Conservation (phyloP, 2,797 vertebrate genomes). For the Chaetophractus vellerosus region DNA sequence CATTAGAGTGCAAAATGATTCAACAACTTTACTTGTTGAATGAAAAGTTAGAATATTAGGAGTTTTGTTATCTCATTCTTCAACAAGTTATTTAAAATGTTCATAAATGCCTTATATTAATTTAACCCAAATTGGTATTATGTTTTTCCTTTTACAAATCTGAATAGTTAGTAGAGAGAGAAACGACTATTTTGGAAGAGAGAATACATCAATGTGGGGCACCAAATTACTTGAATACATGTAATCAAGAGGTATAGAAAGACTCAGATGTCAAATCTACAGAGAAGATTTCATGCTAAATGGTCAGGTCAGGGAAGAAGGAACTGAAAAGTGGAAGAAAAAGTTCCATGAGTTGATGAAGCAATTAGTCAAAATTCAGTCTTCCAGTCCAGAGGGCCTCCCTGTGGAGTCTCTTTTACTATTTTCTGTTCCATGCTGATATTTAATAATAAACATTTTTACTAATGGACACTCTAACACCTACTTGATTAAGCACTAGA, state of each 20-base stretch:
- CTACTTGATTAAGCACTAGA: slow-evolving; percentile 81
- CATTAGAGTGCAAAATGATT: slow-evolving; percentile 50
- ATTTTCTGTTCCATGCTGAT: slow-evolving; percentile 73
- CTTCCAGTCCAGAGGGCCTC: slow-evolving; percentile 50
- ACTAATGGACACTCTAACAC: slow-evolving; percentile 82
- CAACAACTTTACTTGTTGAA: slow-evolving; percentile 20
- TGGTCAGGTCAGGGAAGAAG: neutral
- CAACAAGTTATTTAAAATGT: slow-evolving; percentile 45
- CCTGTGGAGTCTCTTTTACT: slow-evolving; percentile 58
- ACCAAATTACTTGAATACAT: slow-evolving; percentile 5
- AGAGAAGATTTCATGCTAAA: neutral
- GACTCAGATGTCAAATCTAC: neutral
- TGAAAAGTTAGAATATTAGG: slow-evolving; percentile 57
- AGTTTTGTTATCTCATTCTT: slow-evolving; percentile 26
- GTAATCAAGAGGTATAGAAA: neutral
- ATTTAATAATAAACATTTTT: slow-evolving; percentile 86
- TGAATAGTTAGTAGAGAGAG: slow-evolving; percentile 24
- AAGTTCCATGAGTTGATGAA: slow-evolving; percentile 60
- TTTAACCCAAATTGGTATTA: slow-evolving; percentile 44
- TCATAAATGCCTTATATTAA: slow-evolving; percentile 49
- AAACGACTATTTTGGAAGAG: slow-evolving; percentile 55
- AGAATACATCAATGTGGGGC: neutral
- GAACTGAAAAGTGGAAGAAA: slow-evolving; percentile 49
- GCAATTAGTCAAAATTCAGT: slow-evolving; percentile 65
- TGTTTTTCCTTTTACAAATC: slow-evolving; percentile 27